Evolutionary conservation across 2,113 vertebrate species (phyloP).

Genomic region (Regulus satrapa): DNA sequence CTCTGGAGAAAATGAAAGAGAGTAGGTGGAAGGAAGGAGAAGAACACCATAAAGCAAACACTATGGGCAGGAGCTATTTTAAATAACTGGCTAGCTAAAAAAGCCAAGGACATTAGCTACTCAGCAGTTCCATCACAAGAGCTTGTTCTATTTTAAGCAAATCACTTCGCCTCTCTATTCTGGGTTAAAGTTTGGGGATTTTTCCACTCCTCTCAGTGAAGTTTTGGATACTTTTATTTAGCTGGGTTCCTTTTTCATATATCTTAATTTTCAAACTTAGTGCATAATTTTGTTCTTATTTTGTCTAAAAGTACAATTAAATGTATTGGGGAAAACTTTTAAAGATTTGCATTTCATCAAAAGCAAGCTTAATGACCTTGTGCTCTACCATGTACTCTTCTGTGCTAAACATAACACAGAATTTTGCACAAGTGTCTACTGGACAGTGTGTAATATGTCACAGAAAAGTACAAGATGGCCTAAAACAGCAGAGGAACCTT

Average conservation of each 20-base stretch:
- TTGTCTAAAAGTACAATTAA: background rate
- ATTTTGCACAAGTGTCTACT: background rate
- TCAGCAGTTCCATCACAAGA: slow-evolving; percentile 60
- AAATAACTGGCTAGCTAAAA: slow-evolving; percentile 65
- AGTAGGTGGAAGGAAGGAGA: slow-evolving; percentile 42
- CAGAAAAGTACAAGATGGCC: background rate
- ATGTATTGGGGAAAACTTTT: background rate
- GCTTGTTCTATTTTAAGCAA: slow-evolving; percentile 58
- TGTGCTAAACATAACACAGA: background rate
- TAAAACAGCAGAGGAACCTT: background rate
- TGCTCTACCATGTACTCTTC: background rate
- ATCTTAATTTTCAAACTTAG: background rate
- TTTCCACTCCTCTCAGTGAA: slow-evolving; percentile 30
- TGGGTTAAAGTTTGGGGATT: slow-evolving; percentile 27
- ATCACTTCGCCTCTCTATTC: background rate
- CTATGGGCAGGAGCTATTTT: slow-evolving; percentile 60
- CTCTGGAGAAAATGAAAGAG: slow-evolving; percentile 40
- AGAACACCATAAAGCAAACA: slow-evolving; percentile 63
- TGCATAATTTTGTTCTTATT: background rate
- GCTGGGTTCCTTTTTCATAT: background rate
- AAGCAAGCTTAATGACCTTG: background rate
- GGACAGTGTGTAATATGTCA: background rate
- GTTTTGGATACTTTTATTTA: background rate
- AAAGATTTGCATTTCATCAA: background rate
- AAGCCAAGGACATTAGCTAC: slow-evolving; percentile 66